Evolutionary conservation across 2,797 vertebrate species (phyloP).

Genomic region (Epinephelus malabaricus): DNA sequence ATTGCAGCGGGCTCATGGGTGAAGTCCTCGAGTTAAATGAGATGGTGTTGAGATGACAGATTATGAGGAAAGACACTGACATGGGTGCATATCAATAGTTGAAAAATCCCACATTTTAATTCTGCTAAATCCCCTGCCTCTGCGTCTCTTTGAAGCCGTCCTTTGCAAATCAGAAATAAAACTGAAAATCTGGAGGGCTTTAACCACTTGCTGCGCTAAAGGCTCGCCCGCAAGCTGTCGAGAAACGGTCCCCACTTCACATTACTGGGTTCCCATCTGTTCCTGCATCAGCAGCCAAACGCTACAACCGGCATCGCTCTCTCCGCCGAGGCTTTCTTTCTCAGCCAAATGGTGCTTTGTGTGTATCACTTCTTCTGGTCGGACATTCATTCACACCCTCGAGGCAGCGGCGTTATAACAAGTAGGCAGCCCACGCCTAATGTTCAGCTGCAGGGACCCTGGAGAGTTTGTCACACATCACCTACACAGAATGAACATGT

Average conservation of each 20-base stretch:
- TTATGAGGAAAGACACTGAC: conserved; percentile 35
- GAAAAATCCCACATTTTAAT: conserved; percentile 53
- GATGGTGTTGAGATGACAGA: conserved; percentile 57
- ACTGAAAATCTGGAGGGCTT: conserved; percentile 73
- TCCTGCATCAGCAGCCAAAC: conserved; percentile 64
- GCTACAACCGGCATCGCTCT: conserved; percentile 48
- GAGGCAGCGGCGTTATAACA: conserved; percentile 48
- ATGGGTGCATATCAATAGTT: conserved; percentile 37
- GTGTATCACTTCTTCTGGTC: conserved; percentile 37
- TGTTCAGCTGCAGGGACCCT: conserved; percentile 50
- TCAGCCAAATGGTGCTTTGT: conserved; percentile 37
- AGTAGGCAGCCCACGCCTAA: conserved; percentile 36
- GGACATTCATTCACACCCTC: conserved; percentile 63
- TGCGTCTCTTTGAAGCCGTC: conserved; percentile 46
- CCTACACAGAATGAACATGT: conserved; percentile 31
- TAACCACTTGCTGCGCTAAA: conserved; percentile 68
- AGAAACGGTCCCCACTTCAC: conserved; percentile 58
- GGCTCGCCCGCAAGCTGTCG: conserved; percentile 66
- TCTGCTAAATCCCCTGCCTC: conserved; percentile 35
- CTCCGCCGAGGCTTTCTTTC: not conserved
- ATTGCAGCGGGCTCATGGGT: conserved; percentile 63
- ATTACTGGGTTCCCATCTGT: conserved; percentile 76
- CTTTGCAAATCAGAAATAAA: conserved; percentile 61
- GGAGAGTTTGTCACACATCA: conserved; percentile 36
- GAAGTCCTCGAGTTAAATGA: conserved; percentile 31